phyloP scores from a whole-genome alignment of 2,113 vertebrate species.

The Zosterops hypoxanthus region DNA sequence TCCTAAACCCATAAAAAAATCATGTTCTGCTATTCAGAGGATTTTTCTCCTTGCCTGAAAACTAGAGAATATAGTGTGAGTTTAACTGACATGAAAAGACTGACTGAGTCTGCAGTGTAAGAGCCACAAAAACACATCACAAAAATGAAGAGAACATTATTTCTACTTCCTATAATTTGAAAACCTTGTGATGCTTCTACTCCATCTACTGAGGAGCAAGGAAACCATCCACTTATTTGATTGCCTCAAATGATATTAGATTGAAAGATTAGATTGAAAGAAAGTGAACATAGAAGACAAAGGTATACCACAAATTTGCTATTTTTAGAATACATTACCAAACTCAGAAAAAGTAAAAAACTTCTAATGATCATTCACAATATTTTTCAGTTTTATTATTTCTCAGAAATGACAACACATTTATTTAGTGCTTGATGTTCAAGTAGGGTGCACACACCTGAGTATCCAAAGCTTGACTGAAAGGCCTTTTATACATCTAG shows the following conservation, averaged over 20 bases:
- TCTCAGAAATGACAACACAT: background rate
- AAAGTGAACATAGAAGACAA: background rate
- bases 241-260: background rate
- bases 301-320: background rate
- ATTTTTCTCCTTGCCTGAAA: background rate
- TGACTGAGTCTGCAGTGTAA: background rate
- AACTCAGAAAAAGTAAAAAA: background rate
- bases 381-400: background rate
- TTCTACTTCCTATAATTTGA: background rate
- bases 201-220: background rate
- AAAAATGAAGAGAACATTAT: background rate
- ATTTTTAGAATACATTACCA: background rate
- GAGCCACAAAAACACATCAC: background rate
- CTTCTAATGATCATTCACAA: background rate
- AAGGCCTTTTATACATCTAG: background rate
- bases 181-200: background rate
- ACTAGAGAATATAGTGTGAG: background rate
- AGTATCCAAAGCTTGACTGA: background rate
- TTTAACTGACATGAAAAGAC: background rate
- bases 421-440: background rate
- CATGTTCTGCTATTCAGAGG: background rate
- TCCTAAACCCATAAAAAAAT: background rate
- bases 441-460: background rate
- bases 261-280: background rate
- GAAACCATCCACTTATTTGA: background rate